Evolutionary conservation across 2,888 invertebrate species (phyloP).

Genomic region (Aporophyla nigra): DNA sequence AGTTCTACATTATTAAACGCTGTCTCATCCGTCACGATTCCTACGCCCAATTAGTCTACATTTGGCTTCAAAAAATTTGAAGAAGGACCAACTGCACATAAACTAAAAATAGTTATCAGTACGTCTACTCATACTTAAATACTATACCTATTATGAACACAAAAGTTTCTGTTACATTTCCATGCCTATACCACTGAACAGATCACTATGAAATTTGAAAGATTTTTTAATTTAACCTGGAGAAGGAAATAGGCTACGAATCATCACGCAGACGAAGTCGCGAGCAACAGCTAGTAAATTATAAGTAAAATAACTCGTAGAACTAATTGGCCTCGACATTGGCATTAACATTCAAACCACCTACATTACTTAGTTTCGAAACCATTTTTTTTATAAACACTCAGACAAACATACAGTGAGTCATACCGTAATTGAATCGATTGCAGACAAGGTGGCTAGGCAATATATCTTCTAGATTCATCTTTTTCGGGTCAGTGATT

Average conservation of each 20-base stretch:
- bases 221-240: not conserved
- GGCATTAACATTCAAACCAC: conserved; percentile 53
- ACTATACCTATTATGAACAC: not conserved
- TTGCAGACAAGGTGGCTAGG: conserved; percentile 22
- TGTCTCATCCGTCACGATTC: not conserved
- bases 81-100: not conserved
- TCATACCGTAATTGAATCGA: conserved; percentile 50
- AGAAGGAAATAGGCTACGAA: not conserved
- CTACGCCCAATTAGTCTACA: not conserved
- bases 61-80: not conserved
- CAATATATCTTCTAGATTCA: conserved; percentile 38
- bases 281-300: not conserved
- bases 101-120: not conserved
- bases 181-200: not conserved
- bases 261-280: not conserved
- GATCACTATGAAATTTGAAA: not conserved
- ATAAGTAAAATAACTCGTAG: conserved; percentile 14
- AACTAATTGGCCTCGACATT: conserved; percentile 59
- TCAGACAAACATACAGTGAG: conserved; percentile 35
- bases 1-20: not conserved
- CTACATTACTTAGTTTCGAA: conserved; percentile 42
- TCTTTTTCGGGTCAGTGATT: conserved; percentile 14
- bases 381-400: conserved; percentile 29
- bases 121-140: not conserved
- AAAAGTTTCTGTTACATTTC: not conserved